Evolutionary conservation across 2,113 vertebrate species (phyloP).

Genomic region (Sebastes fasciatus): DNA sequence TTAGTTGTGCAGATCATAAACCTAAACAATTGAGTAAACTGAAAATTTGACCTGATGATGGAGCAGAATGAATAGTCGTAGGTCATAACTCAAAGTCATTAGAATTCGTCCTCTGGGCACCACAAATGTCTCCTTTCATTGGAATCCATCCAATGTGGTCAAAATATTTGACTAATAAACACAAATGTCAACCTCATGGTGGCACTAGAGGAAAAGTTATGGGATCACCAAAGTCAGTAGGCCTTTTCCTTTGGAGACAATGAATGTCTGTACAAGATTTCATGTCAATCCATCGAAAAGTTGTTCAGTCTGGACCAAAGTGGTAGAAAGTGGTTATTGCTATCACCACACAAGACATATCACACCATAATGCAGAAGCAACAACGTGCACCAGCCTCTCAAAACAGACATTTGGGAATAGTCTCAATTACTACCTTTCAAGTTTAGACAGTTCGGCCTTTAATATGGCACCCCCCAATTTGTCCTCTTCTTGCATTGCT

Average conservation of each 20-base stretch:
- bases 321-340: neutral
- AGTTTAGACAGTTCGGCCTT: neutral
- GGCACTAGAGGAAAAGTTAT: no score
- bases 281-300: no score
- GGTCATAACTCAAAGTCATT: no score
- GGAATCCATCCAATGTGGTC: neutral
- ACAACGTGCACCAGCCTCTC: neutral
- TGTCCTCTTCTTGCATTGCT: neutral
- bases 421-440: neutral
- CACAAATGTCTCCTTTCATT: neutral
- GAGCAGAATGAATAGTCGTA: no score
- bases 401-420: neutral
- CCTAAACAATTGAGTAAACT: no score
- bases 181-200: no score
- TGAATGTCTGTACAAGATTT: no score
- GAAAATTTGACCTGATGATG: no score
- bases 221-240: no score
- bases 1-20: no score
- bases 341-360: neutral
- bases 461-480: neutral
- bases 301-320: neutral
- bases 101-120: neutral
- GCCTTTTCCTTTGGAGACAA: no score
- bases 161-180: neutral
- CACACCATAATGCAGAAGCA: conserved; percentile 2